A percentile compares a stretch with the other conserved stretches of the same genome.
These are phyloP conservation scores for Ivindomyrus marchei DNA, from an alignment of 2,113 vertebrate species.

Conservation along the genomic window DNA sequence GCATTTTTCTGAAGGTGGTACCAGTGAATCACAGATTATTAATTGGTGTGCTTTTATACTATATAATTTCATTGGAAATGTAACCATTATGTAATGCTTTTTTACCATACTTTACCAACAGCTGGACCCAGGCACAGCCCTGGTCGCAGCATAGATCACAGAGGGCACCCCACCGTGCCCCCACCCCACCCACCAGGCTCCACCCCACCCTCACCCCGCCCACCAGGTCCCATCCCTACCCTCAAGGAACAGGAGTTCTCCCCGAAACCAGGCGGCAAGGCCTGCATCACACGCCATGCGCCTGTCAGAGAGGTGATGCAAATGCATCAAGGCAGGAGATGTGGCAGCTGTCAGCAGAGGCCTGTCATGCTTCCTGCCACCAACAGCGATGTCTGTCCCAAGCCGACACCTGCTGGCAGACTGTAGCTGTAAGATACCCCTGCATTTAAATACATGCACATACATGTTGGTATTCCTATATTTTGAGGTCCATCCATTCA, in stretches of 20 bases:
- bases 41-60: background rate
- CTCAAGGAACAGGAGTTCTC: background rate
- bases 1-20: background rate
- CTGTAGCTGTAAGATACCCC: background rate
- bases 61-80: background rate
- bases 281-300: background rate
- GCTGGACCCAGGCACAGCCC: background rate
- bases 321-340: background rate
- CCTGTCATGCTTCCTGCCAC: background rate
- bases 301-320: background rate
- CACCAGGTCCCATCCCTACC: background rate
- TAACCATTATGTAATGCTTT: background rate
- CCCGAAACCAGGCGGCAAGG: background rate
- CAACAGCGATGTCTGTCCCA: background rate
- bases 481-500: background rate
- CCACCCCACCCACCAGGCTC: too few species aligned
- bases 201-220: background rate
- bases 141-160: background rate
- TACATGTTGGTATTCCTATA: background rate
- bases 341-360: background rate
- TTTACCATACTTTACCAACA: background rate
- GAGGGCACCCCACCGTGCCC: background rate
- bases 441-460: background rate
- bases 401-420: background rate
- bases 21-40: background rate